phyloP scores from a whole-genome alignment of 1,140 invertebrate genomes.

The Drosophila pandora region DNA sequence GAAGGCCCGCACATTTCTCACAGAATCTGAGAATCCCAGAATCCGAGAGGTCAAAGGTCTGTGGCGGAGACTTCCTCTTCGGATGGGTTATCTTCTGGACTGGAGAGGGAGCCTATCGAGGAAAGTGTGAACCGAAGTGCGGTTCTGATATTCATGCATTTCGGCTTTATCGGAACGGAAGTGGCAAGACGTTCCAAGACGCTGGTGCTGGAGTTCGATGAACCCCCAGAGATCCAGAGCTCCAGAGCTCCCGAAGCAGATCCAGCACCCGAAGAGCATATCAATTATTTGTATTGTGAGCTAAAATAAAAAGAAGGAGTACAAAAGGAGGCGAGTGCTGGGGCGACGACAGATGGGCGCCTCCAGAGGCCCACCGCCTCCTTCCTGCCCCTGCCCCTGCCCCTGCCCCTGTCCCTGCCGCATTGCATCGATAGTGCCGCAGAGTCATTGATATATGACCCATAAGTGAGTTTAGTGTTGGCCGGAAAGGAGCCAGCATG shows the following conservation, averaged over 20 bases:
- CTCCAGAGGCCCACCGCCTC: constrained; percentile 1
- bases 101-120: neutral
- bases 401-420: constrained; percentile 21
- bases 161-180: constrained; percentile 3
- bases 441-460: constrained; percentile 47
- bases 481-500: constrained; percentile 57
- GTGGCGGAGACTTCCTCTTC: too few species aligned
- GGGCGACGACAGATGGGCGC: constrained; percentile 32
- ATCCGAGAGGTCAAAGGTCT: neutral
- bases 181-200: neutral
- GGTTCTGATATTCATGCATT: neutral
- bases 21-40: neutral
- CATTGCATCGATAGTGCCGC: constrained; percentile 67
- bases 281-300: constrained; percentile 75
- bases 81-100: too few species aligned
- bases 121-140: neutral
- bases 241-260: neutral
- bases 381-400: too few species aligned
- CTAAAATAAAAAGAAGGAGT: constrained; percentile 11
- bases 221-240: constrained; percentile 8
- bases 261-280: constrained; percentile 40
- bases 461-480: constrained; percentile 41
- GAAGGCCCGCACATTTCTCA: too few species aligned
- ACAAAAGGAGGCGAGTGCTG: constrained; percentile 25
- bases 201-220: constrained; percentile 1